These are phyloP conservation scores for Tachyglossus aculeatus DNA, from an alignment of 2,797 vertebrate species.

Conservation along the genomic window DNA sequence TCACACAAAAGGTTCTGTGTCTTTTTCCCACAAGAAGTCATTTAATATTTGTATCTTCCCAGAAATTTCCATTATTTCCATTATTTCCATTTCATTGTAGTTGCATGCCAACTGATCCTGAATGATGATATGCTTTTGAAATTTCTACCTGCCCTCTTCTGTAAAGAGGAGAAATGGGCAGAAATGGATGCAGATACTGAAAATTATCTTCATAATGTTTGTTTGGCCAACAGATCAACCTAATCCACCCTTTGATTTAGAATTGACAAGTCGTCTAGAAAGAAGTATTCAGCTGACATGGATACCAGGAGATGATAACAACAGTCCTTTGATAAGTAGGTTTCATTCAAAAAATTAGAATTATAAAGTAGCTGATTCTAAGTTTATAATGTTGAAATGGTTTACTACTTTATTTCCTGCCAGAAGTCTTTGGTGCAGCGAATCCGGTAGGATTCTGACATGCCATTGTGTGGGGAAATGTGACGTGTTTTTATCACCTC, in stretches of 20 bases:
- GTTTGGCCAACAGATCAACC: slow-evolving; percentile 83
- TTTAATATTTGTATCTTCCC: slow-evolving; percentile 14
- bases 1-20: not conserved
- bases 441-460: too few relatives aligned
- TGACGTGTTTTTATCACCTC: too few relatives aligned
- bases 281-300: slow-evolving; percentile 91
- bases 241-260: slow-evolving; percentile 91
- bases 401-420: not conserved
- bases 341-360: slow-evolving; percentile 23
- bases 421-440: not conserved
- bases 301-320: slow-evolving; percentile 93
- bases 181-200: not conserved
- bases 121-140: slow-evolving; percentile 18
- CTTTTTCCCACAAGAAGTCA: not conserved
- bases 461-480: too few relatives aligned
- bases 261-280: slow-evolving; percentile 87
- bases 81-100: slow-evolving; percentile 39
- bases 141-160: not conserved
- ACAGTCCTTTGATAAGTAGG: slow-evolving; percentile 91
- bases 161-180: not conserved
- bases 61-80: slow-evolving; percentile 45
- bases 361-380: too few relatives aligned
- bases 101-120: slow-evolving; percentile 62
- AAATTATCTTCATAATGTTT: slow-evolving; percentile 15
- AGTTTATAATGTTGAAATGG: too few relatives aligned